Evolutionary conservation across 2,888 invertebrate species (phyloP).

Genomic region (Ommatoiulus sabulosus): DNA sequence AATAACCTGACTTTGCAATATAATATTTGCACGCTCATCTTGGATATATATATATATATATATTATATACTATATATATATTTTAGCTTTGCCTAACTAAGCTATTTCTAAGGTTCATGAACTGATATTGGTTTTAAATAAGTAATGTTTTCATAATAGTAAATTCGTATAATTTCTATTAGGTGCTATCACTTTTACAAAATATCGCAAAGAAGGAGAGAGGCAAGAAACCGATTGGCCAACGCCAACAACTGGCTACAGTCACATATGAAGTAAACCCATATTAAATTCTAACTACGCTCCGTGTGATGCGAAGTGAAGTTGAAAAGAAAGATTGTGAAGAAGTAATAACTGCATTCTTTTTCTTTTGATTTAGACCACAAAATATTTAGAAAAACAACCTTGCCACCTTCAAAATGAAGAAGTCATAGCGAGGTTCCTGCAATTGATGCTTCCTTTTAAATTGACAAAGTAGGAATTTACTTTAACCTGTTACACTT

Average conservation of each 20-base stretch:
- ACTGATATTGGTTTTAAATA: not conserved
- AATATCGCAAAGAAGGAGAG: slow-evolving; percentile 25
- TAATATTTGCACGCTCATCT: not conserved
- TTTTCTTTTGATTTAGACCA: slow-evolving; percentile 9
- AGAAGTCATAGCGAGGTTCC: slow-evolving; percentile 3
- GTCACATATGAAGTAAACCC: slow-evolving; percentile 25
- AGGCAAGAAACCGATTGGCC: not conserved
- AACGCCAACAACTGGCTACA: slow-evolving; percentile 15
- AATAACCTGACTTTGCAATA: not conserved
- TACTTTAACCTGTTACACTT: not conserved
- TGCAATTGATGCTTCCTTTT: not conserved
- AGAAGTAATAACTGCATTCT: too few relatives aligned
- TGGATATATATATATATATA: too few relatives aligned
- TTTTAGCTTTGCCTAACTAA: not conserved
- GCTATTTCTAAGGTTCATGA: too few relatives aligned
- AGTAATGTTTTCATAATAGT: not conserved
- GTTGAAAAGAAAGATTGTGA: not conserved
- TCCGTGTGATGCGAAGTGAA: not conserved
- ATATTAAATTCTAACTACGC: too few relatives aligned
- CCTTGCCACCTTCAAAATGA: slow-evolving; percentile 47
- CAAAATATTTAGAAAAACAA: slow-evolving; percentile 42
- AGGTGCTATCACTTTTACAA: slow-evolving; percentile 42
- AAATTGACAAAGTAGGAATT: slow-evolving; percentile 49
- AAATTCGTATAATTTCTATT: not conserved
- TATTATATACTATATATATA: too few relatives aligned